Base-by-base conservation (phyloP, 1,140 invertebrate species). In the Philopotamus ludificatus region DNA sequence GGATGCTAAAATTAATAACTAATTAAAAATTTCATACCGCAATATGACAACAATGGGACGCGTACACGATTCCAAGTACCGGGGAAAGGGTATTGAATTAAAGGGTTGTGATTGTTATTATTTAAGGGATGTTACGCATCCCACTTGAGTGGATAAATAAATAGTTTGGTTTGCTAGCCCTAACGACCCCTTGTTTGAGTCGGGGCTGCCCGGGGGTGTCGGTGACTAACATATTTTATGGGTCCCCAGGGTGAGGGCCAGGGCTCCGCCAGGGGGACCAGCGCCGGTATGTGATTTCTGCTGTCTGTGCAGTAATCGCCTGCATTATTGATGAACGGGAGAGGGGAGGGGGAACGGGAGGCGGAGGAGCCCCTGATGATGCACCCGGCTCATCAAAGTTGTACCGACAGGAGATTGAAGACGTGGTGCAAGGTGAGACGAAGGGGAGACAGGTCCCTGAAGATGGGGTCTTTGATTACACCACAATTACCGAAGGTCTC, bases 171-270 rank as follows among this genome's bases (percentile, higher is more conserved):
- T 47, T 47, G 28, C 12, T 4, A 34, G 28, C 28, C 28, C 12
- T 53, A 53, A 53, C 18, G 50, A 22, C 23, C 10, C 44, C 44
- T 9, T 45, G 44, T 34, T 34, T 34, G 28, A 34, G 28, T 12
- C 12, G 28, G 22, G 21, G 23, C 20, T 16, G n/a, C 28, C 57
- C 42, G 57, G 42, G 41, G 41, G 57, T 26, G 41, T 34, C 57
- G 57, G 57, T 60, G 57, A 60, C 57, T 60, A 60, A 60, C 57
- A 60, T 60, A 60, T 60, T 60, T 60, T 60, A 60, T 60, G 57
- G 57, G 9, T 34, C 57, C 57, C 57, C 57, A 0, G 57, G 57
- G 57, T 26, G 2, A 10, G 16, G 16, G 12, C 12, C 21, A 22
- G 41, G 55, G 41, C 18, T 8, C 34, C 44, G 18, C 15, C 44